phyloP scores from a whole-genome alignment of 1,140 invertebrate genomes.

The Drosophila orosa region DNA sequence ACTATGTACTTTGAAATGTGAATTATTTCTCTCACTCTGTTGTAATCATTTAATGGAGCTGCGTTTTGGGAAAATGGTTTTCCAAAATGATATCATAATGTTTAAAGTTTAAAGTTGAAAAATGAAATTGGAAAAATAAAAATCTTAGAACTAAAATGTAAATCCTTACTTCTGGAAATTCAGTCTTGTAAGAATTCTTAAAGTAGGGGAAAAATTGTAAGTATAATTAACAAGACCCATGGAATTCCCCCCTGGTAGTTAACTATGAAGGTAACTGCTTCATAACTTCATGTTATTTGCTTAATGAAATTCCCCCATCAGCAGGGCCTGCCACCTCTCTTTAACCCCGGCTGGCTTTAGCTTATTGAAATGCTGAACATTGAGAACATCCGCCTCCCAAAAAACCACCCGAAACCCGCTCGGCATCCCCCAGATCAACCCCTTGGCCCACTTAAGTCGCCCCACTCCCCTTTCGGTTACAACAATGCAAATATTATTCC shows the following conservation, averaged over 20 bases:
- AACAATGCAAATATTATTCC: constrained; percentile 58
- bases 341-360: constrained; percentile 17
- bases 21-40: neutral
- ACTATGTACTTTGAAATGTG: constrained; percentile 2
- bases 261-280: constrained; percentile 47
- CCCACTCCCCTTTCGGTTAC: constrained; percentile 15
- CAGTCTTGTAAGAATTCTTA: too few relatives aligned
- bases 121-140: neutral
- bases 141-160: neutral
- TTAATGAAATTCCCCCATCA: constrained; percentile 42
- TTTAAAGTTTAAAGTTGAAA: neutral
- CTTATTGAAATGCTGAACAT: constrained; percentile 45
- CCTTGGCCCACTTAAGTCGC: constrained; percentile 35
- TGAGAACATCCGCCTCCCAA: constrained; percentile 6
- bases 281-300: constrained; percentile 49
- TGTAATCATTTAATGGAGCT: constrained; percentile 26
- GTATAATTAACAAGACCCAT: neutral
- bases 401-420: constrained; percentile 1
- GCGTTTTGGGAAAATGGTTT: neutral
- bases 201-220: neutral
- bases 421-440: neutral
- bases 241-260: constrained; percentile 27
- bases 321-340: neutral
- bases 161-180: neutral
- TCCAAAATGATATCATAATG: neutral